Base-by-base conservation (phyloP, 2,888 invertebrate genomes). In the Hartigia nigra region DNA sequence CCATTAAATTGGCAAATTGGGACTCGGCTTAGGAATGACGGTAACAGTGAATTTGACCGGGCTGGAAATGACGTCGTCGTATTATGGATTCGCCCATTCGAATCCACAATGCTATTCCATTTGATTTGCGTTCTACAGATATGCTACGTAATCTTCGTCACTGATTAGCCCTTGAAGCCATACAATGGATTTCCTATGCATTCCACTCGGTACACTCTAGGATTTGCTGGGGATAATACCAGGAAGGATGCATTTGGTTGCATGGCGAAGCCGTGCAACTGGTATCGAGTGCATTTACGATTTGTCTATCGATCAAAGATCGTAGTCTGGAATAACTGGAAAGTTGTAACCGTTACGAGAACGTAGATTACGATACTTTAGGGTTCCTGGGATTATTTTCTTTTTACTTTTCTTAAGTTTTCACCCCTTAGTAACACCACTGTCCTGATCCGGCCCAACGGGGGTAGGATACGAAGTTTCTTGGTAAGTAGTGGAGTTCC, bases 131-230 rank as follows among this genome's bases (percentile, higher is more conserved):
- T 23, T 23, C 23, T 23, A 2, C 55, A 23, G 55, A 55, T 55
- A 55, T 55, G 55, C 55, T 55, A 55, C 55, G 55, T 55, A 55
- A 39, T 80, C 75, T 79, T 81, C 82, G 79, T 78, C 79, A 77
- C 74, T 82, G 84, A 85, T 85, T 81, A 84, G 81, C 87, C 84
- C 83, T 85, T 81, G 86, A 87, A 87, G 85, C 87, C 87, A 76
- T 81, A 84, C 87, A 86, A 86, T 86, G 81, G 83, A 81, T 80
- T 34, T 34, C 32, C 75, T 77, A 81, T 82, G 85, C 83, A 84
- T 82, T 81, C 81, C 78, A 80, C 75, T 80, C 80, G 77, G 34
- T 72, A 77, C 55, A 23, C 55, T 55, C 55, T 9, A 9, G 55
- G 23, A 23, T 23, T 23, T 9, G 14, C 23, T 23, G 23, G 23